phyloP scores from a whole-genome alignment of 2,888 invertebrate species.

The Lysandra coridon region DNA sequence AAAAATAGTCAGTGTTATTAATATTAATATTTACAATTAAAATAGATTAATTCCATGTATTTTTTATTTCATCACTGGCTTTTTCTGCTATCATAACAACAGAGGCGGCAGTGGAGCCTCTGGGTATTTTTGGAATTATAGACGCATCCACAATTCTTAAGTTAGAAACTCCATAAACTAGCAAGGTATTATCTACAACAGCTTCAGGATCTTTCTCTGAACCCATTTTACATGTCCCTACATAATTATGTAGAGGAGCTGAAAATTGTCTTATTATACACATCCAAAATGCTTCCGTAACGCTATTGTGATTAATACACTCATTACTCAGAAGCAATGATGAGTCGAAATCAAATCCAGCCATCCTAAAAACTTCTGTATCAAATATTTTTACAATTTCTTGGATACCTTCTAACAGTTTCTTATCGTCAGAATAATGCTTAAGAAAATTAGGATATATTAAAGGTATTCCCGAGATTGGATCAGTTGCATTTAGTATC shows the following conservation, averaged over 20 bases:
- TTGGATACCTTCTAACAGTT: slow-evolving; percentile 68
- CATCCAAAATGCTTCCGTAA: slow-evolving; percentile 68
- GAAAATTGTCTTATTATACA: slow-evolving; percentile 75
- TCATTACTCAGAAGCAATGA: slow-evolving; percentile 64
- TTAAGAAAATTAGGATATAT: slow-evolving; percentile 73
- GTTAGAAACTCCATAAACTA: slow-evolving; percentile 63
- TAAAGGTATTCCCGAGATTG: slow-evolving; percentile 64
- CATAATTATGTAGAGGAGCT: slow-evolving; percentile 70
- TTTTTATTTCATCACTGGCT: slow-evolving; percentile 74
- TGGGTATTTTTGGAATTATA: slow-evolving; percentile 69
- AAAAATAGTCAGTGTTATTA: not conserved
- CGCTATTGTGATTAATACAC: slow-evolving; percentile 64
- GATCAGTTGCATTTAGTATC: slow-evolving; percentile 64
- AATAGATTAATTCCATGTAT: slow-evolving; percentile 62
- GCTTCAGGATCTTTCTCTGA: slow-evolving; percentile 61
- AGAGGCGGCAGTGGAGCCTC: slow-evolving; percentile 71
- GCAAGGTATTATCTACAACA: slow-evolving; percentile 64
- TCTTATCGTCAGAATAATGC: slow-evolving; percentile 61
- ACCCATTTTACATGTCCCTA: slow-evolving; percentile 75
- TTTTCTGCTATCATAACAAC: slow-evolving; percentile 77
- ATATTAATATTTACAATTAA: slow-evolving; percentile 1
- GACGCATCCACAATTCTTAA: slow-evolving; percentile 71
- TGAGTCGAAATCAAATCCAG: slow-evolving; percentile 68
- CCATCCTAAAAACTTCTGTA: slow-evolving; percentile 67
- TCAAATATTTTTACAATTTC: slow-evolving; percentile 69